phyloP scores from a whole-genome alignment of 1,140 invertebrate genomes.

The Elymnias hypermnestra region DNA sequence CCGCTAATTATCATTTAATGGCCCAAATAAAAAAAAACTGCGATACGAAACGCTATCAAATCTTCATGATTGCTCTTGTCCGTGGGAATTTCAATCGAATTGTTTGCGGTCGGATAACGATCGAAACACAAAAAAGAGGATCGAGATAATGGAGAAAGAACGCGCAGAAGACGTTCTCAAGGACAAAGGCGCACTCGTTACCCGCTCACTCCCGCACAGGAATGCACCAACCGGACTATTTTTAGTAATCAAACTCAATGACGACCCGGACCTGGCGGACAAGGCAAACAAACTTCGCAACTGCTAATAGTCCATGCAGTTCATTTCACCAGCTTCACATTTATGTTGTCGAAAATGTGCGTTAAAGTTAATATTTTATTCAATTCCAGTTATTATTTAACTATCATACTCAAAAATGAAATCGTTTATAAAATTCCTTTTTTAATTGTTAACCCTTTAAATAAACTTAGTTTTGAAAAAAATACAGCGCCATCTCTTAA shows the following conservation, averaged over 20 bases:
- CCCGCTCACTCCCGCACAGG: conserved; percentile 32
- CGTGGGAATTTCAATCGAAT: conserved; percentile 60
- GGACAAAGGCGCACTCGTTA: conserved; percentile 35
- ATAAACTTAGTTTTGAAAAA: too few species aligned
- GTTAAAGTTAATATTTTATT: too few species aligned
- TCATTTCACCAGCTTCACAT: too few species aligned
- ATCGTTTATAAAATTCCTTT: too few species aligned
- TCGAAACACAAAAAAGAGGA: conserved; percentile 66
- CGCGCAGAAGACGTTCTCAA: conserved; percentile 43
- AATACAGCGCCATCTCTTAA: too few species aligned
- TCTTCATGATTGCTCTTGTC: conserved; percentile 40
- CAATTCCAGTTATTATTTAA: too few species aligned
- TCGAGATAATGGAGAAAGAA: conserved; percentile 54
- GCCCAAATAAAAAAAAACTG: conserved; percentile 47
- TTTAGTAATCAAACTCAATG: conserved; percentile 65
- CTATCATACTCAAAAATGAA: too few species aligned
- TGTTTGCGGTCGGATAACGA: conserved; percentile 65
- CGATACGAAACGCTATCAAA: conserved; percentile 55
- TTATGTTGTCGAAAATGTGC: too few species aligned
- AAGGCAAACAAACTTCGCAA: conserved; percentile 43
- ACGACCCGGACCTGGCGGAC: conserved; percentile 19
- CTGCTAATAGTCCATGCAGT: conserved; percentile 19
- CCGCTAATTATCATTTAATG: conserved; percentile 15
- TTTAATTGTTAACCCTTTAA: too few species aligned
- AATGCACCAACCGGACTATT: conserved; percentile 63